These are phyloP conservation scores for Murina feae DNA, from an alignment of 2,113 vertebrate species.

Conservation along the genomic window DNA sequence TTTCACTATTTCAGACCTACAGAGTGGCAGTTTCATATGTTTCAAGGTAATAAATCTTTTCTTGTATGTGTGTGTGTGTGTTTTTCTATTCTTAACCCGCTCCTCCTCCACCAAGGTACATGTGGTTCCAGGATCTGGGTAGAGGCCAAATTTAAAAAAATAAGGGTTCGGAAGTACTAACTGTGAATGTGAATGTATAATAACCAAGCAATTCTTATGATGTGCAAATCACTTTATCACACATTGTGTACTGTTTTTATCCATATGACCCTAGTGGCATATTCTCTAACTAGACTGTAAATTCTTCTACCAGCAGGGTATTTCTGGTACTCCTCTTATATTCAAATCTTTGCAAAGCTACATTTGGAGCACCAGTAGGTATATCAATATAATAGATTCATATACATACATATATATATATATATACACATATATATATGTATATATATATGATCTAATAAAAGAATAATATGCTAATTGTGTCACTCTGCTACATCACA, in stretches of 20 bases:
- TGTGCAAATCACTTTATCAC: not conserved
- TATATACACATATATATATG: too few species aligned
- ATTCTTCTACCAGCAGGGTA: not conserved
- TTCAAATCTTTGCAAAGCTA: not conserved
- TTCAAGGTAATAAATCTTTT: not conserved
- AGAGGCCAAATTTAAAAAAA: not conserved
- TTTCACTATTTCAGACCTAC: not conserved
- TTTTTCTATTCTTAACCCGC: too few species aligned
- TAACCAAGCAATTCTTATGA: constrained; percentile 3
- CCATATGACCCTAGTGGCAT: not conserved
- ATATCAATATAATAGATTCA: not conserved
- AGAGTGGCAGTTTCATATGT: not conserved
- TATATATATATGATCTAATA: too few species aligned
- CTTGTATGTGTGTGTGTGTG: not conserved
- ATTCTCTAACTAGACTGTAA: not conserved
- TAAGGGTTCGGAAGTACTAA: not conserved
- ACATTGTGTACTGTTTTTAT: not conserved
- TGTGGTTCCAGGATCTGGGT: not conserved
- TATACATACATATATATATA: too few species aligned
- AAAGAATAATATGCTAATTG: too few species aligned
- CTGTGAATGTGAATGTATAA: not conserved
- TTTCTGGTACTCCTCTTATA: constrained; percentile 11
- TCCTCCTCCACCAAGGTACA: not conserved
- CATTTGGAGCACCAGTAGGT: not conserved
- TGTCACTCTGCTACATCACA: too few species aligned